Base-by-base conservation (phyloP, 2,888 invertebrate genomes). In the Phortica okadai region DNA sequence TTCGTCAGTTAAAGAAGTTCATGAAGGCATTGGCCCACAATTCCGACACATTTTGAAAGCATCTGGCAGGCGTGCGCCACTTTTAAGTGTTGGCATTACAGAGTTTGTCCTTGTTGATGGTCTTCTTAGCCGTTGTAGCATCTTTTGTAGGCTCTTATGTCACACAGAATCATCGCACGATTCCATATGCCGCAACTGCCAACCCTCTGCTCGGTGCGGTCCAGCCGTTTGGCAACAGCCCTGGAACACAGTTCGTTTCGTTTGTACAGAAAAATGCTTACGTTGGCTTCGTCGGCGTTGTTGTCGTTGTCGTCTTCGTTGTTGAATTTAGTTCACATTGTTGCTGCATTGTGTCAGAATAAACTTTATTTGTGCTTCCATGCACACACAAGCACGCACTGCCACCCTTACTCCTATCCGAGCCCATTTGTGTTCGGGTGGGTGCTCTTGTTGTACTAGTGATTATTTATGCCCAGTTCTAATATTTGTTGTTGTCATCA, bases 181-280 rank as follows among this genome's bases (percentile, higher is more conserved):
- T 58, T 33, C 25, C 42, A 14, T n/a, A 11, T 67, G 44, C 41
- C n/a, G 6, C 33, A 67, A 41, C 62, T 16, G 4, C 41, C 33
- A 41, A n/a, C 44, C 16, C n/a, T 14, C 62, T 6, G 66, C 76
- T 66, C n/a, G 3, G 54, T 4, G 11, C 56, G 16, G 33, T 11
- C 62, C 62, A 25, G 11, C 62, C 16, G 62, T 25, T 3, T 62
- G 62, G 7, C 21, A 62, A 25, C 8, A 8, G 62, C 8, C 21
- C 21, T 25, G 62, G 62, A 11, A 7, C 11, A 16, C 69, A 67
- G 4, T 69, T 69, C 45, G 44, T 59, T 45, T 75, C 70, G 75
- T 76, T 10, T 75, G 76, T 77, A 76, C 67, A 72, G 77, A 79
- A 82, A 81, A 84, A 78, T 83, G 86, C 84, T 84, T 86, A 84